A percentile compares a stretch with the other conserved stretches of the same genome.
phyloP scores from a whole-genome alignment of 2,113 vertebrate genomes.

The Microcebus jonahi region DNA sequence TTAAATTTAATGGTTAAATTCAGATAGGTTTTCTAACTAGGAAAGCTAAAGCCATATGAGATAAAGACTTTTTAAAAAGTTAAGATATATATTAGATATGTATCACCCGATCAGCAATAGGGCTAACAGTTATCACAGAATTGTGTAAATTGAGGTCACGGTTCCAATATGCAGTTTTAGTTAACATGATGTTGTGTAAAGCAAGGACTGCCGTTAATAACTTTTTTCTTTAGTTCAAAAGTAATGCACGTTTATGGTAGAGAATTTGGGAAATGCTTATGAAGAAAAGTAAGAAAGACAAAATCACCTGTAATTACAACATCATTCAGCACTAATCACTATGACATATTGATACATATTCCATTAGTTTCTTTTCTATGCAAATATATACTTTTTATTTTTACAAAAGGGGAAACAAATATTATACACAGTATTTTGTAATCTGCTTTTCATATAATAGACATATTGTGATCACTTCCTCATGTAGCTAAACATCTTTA shows the following conservation, averaged over 20 bases:
- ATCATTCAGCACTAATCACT: not conserved
- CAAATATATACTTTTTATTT: not conserved
- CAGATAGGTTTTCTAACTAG: not conserved
- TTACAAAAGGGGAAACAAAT: not conserved
- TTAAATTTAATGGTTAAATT: slow-evolving; percentile 27
- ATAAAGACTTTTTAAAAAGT: not conserved
- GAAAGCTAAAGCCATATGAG: not conserved
- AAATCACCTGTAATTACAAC: not conserved
- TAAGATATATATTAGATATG: not conserved
- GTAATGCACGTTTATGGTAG: not conserved
- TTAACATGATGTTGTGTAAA: not conserved
- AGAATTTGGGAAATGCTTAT: not conserved
- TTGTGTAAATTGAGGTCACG: not conserved
- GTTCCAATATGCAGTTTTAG: not conserved
- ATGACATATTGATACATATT: not conserved
- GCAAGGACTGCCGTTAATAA: not conserved
- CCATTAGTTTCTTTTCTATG: not conserved
- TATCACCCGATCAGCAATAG: not conserved
- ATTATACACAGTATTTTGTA: not conserved
- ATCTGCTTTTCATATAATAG: not conserved
- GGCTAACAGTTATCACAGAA: not conserved
- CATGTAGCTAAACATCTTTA: not conserved
- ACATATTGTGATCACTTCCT: not conserved
- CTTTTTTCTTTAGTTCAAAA: not conserved
- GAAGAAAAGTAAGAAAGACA: not conserved